phyloP scores from a whole-genome alignment of 2,113 vertebrate genomes.

The Laticauda colubrina region DNA sequence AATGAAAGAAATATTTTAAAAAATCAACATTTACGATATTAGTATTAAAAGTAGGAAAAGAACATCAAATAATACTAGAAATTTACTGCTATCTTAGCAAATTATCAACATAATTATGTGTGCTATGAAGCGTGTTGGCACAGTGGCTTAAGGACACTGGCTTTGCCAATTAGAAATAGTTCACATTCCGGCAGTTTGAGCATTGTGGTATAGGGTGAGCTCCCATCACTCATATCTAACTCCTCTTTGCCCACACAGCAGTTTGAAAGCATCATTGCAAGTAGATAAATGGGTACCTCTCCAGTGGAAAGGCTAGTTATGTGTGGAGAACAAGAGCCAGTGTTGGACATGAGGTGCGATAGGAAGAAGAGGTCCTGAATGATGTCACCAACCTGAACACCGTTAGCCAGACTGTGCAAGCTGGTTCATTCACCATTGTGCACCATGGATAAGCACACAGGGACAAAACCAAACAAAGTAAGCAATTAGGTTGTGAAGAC shows the following conservation, averaged over 20 bases:
- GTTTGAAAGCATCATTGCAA: not conserved
- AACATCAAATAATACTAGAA: slow-evolving; percentile 55
- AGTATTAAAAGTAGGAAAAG: slow-evolving; percentile 52
- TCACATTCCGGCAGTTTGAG: not conserved
- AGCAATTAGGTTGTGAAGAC: not conserved
- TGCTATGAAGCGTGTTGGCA: not conserved
- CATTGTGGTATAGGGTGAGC: not conserved
- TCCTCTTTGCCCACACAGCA: not conserved
- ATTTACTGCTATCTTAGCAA: slow-evolving; percentile 50
- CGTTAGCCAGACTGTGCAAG: not conserved
- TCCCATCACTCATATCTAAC: not conserved
- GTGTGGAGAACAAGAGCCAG: not conserved
- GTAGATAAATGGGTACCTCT: not conserved
- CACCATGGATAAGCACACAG: not conserved
- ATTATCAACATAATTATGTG: slow-evolving; percentile 8
- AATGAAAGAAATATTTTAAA: slow-evolving; percentile 71
- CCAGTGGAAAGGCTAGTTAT: not conserved
- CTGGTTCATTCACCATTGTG: not conserved
- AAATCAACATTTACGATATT: slow-evolving; percentile 68
- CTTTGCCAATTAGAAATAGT: not conserved
- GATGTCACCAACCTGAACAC: not conserved
- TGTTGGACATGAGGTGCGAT: not conserved
- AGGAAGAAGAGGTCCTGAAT: not conserved
- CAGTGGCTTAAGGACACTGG: not conserved
- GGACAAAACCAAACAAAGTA: not conserved